Evolutionary conservation across 1,140 invertebrate genomes (phyloP).

Genomic region (Drosophila hydei): DNA sequence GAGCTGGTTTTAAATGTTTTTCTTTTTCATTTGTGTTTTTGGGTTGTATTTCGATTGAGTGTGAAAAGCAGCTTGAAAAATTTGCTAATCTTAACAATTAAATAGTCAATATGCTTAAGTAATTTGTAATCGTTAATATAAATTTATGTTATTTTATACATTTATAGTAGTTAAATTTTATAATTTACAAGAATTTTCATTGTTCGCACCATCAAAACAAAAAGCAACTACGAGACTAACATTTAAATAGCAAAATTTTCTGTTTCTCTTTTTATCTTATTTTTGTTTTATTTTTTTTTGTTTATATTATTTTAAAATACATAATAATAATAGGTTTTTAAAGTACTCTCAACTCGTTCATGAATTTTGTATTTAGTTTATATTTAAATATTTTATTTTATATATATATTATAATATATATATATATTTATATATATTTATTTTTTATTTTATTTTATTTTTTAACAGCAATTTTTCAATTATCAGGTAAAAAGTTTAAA

Average conservation of each 20-base stretch:
- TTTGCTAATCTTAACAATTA: constrained; percentile 73
- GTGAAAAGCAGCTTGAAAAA: constrained; percentile 71
- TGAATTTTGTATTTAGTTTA: constrained; percentile 16
- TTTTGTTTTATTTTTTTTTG: constrained; percentile 29
- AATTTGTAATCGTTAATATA: constrained; percentile 50
- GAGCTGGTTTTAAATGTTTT: constrained; percentile 16
- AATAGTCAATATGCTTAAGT: constrained; percentile 72
- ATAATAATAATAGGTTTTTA: constrained; percentile 59
- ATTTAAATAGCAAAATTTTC: constrained; percentile 72
- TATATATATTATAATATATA: background rate
- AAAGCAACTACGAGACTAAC: constrained; percentile 63
- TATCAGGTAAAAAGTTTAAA: constrained; percentile 82
- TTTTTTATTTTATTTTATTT: constrained; percentile 18
- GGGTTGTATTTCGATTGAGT: constrained; percentile 8
- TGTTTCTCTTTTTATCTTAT: constrained; percentile 27
- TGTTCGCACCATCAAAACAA: constrained; percentile 38
- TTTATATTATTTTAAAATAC: constrained; percentile 70
- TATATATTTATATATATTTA: constrained; percentile 10
- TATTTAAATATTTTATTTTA: constrained; percentile 21
- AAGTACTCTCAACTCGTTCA: constrained; percentile 57
- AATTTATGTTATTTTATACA: constrained; percentile 69
- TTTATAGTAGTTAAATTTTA: constrained; percentile 56
- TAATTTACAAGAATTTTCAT: constrained; percentile 48
- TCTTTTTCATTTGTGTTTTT: constrained; percentile 12
- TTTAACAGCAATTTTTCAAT: constrained; percentile 81